Evolutionary conservation across 2,888 invertebrate genomes (phyloP).

Genomic region (Spodoptera exigua): DNA sequence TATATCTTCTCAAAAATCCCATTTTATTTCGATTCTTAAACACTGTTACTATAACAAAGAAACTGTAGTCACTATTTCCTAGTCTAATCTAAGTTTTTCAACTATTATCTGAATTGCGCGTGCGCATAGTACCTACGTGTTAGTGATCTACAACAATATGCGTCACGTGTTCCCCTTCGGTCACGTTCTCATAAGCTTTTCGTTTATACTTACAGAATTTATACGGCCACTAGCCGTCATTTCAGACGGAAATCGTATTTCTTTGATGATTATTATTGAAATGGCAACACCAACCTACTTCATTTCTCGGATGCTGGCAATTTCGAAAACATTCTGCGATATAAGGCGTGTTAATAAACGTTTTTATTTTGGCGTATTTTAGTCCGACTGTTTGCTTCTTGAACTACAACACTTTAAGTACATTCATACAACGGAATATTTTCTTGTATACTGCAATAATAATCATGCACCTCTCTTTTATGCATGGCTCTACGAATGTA

Average conservation of each 20-base stretch:
- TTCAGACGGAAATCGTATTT: constrained; percentile 23
- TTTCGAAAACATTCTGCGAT: background rate
- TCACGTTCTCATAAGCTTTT: constrained; percentile 19
- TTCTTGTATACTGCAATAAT: too few species aligned
- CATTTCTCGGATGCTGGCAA: background rate
- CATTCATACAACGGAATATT: too few species aligned
- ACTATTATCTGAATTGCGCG: background rate
- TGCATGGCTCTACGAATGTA: too few species aligned
- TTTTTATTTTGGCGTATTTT: too few species aligned
- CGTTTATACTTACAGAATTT: constrained; percentile 7
- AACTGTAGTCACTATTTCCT: background rate
- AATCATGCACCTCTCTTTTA: too few species aligned
- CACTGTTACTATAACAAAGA: too few species aligned
- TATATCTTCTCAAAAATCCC: too few species aligned
- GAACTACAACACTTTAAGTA: too few species aligned
- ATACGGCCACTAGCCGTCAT: constrained; percentile 16
- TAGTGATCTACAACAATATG: constrained; percentile 7
- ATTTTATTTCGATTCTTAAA: too few species aligned
- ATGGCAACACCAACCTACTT: constrained; percentile 5
- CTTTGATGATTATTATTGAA: constrained; percentile 13
- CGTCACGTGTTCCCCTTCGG: constrained; percentile 7
- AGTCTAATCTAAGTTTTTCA: too few species aligned
- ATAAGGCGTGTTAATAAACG: too few species aligned
- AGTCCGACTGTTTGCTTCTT: too few species aligned
- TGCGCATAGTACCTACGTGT: background rate